phyloP scores from a whole-genome alignment of 2,888 invertebrate genomes.

The Philereme vetulata region DNA sequence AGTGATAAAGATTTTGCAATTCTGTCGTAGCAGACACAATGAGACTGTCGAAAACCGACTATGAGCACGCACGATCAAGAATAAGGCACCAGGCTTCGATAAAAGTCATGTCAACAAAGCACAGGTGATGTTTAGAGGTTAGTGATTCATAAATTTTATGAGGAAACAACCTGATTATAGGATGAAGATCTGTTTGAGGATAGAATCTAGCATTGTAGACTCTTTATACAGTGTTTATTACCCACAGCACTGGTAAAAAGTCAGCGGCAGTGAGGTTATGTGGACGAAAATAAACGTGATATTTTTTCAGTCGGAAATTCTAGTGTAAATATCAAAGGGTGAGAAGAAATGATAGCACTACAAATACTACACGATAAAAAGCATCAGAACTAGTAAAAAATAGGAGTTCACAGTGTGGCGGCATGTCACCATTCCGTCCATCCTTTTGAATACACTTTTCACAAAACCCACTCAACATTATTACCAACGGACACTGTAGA shows the following conservation, averaged over 20 bases:
- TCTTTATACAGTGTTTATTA: neutral
- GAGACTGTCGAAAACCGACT: neutral
- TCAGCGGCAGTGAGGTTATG: slow-evolving; percentile 44
- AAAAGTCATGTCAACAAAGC: slow-evolving; percentile 24
- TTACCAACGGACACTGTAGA: slow-evolving; percentile 53
- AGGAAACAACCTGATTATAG: neutral
- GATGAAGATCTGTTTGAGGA: neutral
- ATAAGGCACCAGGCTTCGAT: slow-evolving; percentile 3
- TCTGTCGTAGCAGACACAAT: neutral
- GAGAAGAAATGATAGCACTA: neutral
- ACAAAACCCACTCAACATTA: slow-evolving; percentile 54
- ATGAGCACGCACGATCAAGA: neutral
- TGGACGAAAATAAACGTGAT: slow-evolving; percentile 32
- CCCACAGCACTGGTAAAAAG: neutral
- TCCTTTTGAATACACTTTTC: slow-evolving; percentile 52
- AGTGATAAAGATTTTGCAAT: neutral
- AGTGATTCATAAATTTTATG: neutral
- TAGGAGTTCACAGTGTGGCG: slow-evolving; percentile 46
- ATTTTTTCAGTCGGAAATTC: slow-evolving; percentile 1
- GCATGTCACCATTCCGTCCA: slow-evolving; percentile 55
- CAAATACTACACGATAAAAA: slow-evolving; percentile 3
- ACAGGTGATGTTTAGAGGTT: slow-evolving; percentile 20
- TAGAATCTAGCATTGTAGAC: neutral
- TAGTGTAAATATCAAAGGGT: neutral
- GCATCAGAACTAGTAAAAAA: slow-evolving; percentile 37